A percentile compares a stretch with the other conserved stretches of the same genome.
Conservation (phyloP, 92 coral and sea anemone genomes). For the Micromussa lordhowensis region DNA sequence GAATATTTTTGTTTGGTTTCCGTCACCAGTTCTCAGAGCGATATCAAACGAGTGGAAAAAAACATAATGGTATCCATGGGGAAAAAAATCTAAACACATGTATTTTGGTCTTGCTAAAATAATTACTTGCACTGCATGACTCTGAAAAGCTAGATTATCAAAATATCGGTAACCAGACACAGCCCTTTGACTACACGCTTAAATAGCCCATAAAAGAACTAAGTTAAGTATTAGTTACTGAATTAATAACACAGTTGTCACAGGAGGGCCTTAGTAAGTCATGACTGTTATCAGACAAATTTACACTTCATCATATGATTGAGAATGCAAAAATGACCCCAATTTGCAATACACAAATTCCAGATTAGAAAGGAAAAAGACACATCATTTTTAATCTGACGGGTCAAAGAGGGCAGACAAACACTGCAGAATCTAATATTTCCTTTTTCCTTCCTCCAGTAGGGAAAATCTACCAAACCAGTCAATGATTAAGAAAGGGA, state of each 20-base stretch:
- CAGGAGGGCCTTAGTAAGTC: neutral
- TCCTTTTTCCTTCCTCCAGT: constrained; percentile 45
- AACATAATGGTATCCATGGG: neutral
- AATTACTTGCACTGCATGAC: neutral
- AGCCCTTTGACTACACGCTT: neutral
- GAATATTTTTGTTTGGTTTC: no score
- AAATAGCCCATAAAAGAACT: neutral
- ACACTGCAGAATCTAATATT: constrained; percentile 27
- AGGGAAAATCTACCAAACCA: constrained; percentile 1
- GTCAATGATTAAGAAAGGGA: constrained; percentile 23
- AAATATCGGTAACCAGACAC: neutral
- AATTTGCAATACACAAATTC: constrained; percentile 1
- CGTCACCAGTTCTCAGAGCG: neutral
- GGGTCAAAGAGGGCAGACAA: constrained; percentile 19
- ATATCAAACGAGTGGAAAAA: no score
- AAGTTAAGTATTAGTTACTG: neutral
- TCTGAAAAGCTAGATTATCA: neutral
- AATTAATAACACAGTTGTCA: neutral
- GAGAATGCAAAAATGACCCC: neutral
- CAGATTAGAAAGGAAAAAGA: neutral
- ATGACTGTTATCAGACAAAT: constrained; percentile 1
- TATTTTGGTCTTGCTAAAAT: neutral
- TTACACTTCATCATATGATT: neutral
- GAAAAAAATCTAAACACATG: no score
- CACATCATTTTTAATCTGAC: neutral